Evolutionary conservation across 2,888 invertebrate genomes (phyloP).

Genomic region (Lithophane ornitopus): DNA sequence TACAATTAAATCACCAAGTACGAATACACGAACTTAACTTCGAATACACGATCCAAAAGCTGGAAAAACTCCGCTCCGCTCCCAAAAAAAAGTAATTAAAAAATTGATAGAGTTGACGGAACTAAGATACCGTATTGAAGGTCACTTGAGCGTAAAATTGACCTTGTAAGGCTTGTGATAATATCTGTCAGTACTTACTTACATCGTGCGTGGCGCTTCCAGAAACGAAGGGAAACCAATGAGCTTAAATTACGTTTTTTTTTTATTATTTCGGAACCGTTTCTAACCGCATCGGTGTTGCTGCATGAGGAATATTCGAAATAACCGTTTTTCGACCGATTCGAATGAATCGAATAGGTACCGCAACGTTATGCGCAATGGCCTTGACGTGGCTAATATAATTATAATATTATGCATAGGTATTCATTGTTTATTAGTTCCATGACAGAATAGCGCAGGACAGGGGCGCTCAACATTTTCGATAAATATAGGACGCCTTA

Average conservation of each 20-base stretch:
- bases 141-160: constrained; percentile 33
- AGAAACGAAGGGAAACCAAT: no score
- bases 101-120: constrained; percentile 10
- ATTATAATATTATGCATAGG: constrained; percentile 1
- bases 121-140: constrained; percentile 35
- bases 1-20: no score
- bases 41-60: no score
- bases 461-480: constrained; percentile 35
- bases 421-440: constrained; percentile 49
- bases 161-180: constrained; percentile 18
- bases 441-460: neutral
- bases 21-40: no score
- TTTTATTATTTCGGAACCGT: neutral
- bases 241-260: no score
- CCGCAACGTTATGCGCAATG: neutral
- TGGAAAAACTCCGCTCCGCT: no score
- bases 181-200: neutral
- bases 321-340: neutral
- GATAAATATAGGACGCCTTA: neutral
- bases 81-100: neutral
- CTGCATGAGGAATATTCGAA: neutral
- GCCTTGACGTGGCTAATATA: constrained; percentile 37
- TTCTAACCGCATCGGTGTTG: neutral
- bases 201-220: neutral
- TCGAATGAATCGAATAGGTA: constrained; percentile 29